phyloP scores from a whole-genome alignment of 2,113 vertebrate genomes.

The Percina caprodes region DNA sequence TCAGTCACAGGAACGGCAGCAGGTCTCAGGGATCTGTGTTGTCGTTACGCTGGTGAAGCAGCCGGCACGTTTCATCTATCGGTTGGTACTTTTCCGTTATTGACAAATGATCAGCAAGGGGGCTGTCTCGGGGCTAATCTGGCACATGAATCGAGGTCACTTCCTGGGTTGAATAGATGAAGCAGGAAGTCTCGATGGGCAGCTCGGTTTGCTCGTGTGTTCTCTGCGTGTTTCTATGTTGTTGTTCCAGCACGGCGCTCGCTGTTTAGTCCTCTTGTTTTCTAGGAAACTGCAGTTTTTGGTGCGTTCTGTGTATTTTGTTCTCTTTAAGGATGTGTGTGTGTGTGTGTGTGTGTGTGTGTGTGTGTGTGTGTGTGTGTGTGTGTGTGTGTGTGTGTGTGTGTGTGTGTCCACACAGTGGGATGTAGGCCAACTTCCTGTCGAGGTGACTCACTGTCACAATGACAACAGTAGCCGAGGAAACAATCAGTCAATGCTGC shows the following conservation, averaged over 20 bases:
- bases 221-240: background rate
- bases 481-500: conserved; percentile 42
- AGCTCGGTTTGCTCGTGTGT: background rate
- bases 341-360: background rate
- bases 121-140: conserved; percentile 7
- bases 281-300: background rate
- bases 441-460: conserved; percentile 20
- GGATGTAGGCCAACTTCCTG: conserved; percentile 42
- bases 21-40: background rate
- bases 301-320: background rate
- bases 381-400: background rate
- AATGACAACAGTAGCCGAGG: conserved; percentile 38
- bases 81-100: conserved; percentile 44
- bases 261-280: too few relatives aligned
- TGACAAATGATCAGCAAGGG: conserved; percentile 31
- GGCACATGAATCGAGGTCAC: conserved; percentile 3
- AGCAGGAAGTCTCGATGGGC: conserved; percentile 8
- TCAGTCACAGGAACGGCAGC: background rate
- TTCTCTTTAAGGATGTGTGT: background rate
- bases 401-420: too few relatives aligned
- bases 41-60: background rate
- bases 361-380: background rate
- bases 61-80: background rate
- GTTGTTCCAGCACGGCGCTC: background rate
- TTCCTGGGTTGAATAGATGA: conserved; percentile 38